Percentiles rank a stretch among this genome's conserved stretches.
phyloP scores from a whole-genome alignment of 1,140 invertebrate genomes.

The Callitettix versicolor region DNA sequence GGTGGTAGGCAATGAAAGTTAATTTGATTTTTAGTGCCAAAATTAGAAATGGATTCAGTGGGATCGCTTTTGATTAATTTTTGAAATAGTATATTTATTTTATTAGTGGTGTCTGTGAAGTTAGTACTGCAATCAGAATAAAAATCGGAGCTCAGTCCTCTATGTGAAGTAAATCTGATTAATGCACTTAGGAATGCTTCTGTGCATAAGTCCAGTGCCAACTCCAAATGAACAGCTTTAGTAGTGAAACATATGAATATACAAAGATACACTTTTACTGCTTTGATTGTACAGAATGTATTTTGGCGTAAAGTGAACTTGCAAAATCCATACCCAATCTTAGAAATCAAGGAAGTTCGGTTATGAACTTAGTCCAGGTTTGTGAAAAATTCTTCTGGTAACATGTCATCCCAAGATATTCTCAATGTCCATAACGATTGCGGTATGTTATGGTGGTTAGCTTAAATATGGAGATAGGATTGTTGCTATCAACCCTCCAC shows the following conservation, averaged over 20 bases:
- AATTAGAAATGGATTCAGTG: not conserved
- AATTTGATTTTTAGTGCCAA: constrained; percentile 11
- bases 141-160: constrained; percentile 25
- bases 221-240: constrained; percentile 27
- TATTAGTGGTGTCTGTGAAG: constrained; percentile 22
- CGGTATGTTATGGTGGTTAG: not conserved
- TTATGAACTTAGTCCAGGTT: not conserved
- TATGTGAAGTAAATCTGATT: constrained; percentile 27
- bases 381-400: not conserved
- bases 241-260: constrained; percentile 26
- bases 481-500: not conserved
- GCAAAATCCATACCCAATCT: too few relatives aligned
- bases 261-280: too few relatives aligned
- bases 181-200: constrained; percentile 24
- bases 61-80: constrained; percentile 1
- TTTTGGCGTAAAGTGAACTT: too few relatives aligned
- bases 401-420: not conserved
- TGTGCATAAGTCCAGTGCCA: constrained; percentile 20
- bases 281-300: too few relatives aligned
- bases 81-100: constrained; percentile 1
- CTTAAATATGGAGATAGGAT: not conserved
- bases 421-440: not conserved
- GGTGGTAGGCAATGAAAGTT: constrained; percentile 25
- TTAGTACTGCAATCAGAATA: constrained; percentile 30
- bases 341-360: not conserved